Evolutionary conservation across 2,888 invertebrate species (phyloP), one percentile per base, ranked within the genome.

Genomic region (Brachyptera risi): DNA sequence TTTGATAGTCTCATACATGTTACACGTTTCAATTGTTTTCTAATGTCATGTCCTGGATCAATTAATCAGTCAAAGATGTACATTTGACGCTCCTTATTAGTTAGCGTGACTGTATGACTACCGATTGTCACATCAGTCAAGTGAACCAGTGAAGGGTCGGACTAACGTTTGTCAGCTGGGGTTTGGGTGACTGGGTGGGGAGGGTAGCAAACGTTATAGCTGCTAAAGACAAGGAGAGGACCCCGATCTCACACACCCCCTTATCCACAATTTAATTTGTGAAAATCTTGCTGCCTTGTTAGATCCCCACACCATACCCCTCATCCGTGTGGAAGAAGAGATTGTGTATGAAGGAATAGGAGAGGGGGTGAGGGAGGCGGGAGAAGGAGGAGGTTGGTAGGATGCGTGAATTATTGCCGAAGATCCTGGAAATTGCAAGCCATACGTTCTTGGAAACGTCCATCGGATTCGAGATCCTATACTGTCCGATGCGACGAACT

Each of bases 221-320:
- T 54, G 37, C 54, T 37, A 54, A 54, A 35, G 54, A 54, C 54
- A 54, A 35, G 54, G 54, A 31, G 11, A 35, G 26, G 50, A 27
- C 35, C 54, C 47, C 47, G n/a, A 13, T 5, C 7, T 19, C 35
- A 15, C 5, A 3, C 58, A 15, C 58, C 40, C 58, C 57, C 44
- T 58, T 58, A 58, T 58, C 61, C 57, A 51, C 57, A 58, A 61
- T 61, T 61, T 61, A 61, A 61, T 61, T 61, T 61, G 61, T 61
- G 61, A 61, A 61, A 61, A 61, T 61, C 61, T 58, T 61, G 61
- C 61, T 40, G 61, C 61, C 61, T 61, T 61, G 61, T 61, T 58
- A 61, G 47, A 21, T 17, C 21, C 27, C 24, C 54, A 38, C 17
- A n/a, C 19, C 38, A 19, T 49, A 21, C 23, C 26, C 35, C 56